Conservation (phyloP, 2,888 invertebrate species). For the Orchesellides sinensis region DNA sequence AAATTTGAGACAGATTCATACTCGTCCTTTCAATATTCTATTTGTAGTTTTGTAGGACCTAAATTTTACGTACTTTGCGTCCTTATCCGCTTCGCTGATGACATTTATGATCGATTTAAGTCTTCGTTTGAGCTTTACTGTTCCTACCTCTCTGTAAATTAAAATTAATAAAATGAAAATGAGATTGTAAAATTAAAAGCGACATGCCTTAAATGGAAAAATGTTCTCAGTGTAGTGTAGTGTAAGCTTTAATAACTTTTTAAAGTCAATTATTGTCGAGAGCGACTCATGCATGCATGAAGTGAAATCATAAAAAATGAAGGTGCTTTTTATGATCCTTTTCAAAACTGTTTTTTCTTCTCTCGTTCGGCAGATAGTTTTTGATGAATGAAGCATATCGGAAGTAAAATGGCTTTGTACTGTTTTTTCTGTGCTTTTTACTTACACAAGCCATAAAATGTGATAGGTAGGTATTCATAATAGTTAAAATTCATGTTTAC, state of each 20-base stretch:
- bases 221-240: neutral
- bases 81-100: neutral
- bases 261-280: too few relatives aligned
- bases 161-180: neutral
- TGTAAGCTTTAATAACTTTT: too few relatives aligned
- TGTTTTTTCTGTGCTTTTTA: too few relatives aligned
- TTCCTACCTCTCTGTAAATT: neutral
- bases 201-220: constrained; percentile 12
- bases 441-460: too few relatives aligned
- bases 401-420: neutral
- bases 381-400: constrained; percentile 25
- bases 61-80: neutral
- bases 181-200: neutral
- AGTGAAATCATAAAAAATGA: neutral
- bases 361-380: neutral
- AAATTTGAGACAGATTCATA: neutral
- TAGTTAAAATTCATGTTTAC: too few relatives aligned
- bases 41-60: neutral
- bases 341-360: neutral
- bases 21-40: neutral
- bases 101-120: neutral
- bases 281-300: neutral
- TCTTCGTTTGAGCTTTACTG: neutral
- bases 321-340: neutral
- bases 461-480: too few relatives aligned